Evolutionary conservation across 92 coral and sea anemone genomes (phyloP).

Genomic region (Heteractis magnifica): DNA sequence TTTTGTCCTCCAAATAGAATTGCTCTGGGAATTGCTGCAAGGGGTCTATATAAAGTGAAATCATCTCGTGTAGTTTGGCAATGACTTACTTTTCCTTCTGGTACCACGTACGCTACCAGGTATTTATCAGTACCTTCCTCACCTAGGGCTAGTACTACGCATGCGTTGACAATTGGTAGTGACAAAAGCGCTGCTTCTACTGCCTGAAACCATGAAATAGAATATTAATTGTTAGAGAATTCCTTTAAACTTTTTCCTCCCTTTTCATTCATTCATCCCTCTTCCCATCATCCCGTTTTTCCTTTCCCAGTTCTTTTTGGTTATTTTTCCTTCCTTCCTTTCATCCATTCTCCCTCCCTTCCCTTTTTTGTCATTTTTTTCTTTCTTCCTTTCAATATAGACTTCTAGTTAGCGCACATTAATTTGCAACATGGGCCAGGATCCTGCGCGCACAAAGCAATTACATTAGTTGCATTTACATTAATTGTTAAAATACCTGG

Average conservation of each 20-base stretch:
- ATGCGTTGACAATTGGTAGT: slow-evolving; percentile 73
- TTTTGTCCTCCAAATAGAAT: no score
- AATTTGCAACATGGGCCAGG: background rate
- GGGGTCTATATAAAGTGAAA: no score
- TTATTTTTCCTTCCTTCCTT: no score
- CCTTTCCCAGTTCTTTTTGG: no score
- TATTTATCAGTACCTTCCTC: slow-evolving; percentile 82
- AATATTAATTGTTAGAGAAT: background rate
- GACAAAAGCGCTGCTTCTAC: slow-evolving; percentile 88
- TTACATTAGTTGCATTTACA: background rate
- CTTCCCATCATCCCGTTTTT: no score
- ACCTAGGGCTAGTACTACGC: slow-evolving; percentile 71
- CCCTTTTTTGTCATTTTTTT: no score
- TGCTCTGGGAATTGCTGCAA: no score
- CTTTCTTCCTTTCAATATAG: no score
- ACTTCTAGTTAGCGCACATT: no score
- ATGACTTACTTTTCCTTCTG: slow-evolving; percentile 73
- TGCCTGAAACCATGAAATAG: slow-evolving; percentile 49
- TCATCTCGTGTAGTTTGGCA: no score
- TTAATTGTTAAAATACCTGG: slow-evolving; percentile 49
- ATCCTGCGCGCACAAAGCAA: background rate
- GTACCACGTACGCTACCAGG: slow-evolving; percentile 81
- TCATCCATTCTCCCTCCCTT: no score
- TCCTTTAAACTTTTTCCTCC: background rate
- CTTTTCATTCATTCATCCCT: no score